These are phyloP conservation scores for Carterocephalus palaemon DNA, from an alignment of 2,888 invertebrate species.

Conservation along the genomic window DNA sequence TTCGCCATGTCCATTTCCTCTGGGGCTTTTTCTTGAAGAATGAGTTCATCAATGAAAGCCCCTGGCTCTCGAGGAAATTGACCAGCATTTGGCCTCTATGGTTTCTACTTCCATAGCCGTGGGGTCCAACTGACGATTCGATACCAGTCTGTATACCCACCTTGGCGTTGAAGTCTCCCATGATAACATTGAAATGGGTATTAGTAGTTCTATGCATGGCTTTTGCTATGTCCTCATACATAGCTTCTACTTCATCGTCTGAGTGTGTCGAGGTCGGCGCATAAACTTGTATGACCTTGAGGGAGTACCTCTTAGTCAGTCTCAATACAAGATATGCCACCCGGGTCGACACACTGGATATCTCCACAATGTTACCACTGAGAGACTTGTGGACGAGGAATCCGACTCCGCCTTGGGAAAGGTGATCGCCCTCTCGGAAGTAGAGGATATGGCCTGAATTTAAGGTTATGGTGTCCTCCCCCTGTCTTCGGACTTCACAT, in stretches of 20 bases:
- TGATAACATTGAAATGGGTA: conserved; percentile 17
- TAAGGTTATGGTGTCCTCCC: conserved; percentile 5
- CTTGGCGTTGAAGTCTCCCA: neutral
- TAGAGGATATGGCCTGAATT: neutral
- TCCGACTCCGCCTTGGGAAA: conserved; percentile 27
- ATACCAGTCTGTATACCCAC: neutral
- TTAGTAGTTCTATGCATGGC: conserved; percentile 15
- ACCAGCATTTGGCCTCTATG: neutral
- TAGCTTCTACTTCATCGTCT: conserved; percentile 16
- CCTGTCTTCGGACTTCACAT: conserved; percentile 20
- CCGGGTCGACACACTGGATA: conserved; percentile 23
- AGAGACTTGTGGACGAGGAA: conserved; percentile 25
- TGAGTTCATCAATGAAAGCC: neutral
- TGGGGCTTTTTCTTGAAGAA: neutral
- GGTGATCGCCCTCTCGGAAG: conserved; percentile 26
- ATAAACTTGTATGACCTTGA: conserved; percentile 23
- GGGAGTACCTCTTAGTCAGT: conserved; percentile 15
- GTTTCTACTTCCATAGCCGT: neutral
- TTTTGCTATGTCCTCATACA: conserved; percentile 22
- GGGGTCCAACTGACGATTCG: too few species aligned
- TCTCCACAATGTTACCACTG: conserved; percentile 17
- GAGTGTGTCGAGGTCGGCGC: conserved; percentile 23
- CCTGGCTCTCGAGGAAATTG: neutral
- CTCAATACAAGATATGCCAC: conserved; percentile 26
- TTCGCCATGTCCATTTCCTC: neutral